A percentile compares a stretch with the other conserved stretches of the same genome.
Conservation (phyloP, 2,888 invertebrate species). For the Caenorhabditis sp. region DNA sequence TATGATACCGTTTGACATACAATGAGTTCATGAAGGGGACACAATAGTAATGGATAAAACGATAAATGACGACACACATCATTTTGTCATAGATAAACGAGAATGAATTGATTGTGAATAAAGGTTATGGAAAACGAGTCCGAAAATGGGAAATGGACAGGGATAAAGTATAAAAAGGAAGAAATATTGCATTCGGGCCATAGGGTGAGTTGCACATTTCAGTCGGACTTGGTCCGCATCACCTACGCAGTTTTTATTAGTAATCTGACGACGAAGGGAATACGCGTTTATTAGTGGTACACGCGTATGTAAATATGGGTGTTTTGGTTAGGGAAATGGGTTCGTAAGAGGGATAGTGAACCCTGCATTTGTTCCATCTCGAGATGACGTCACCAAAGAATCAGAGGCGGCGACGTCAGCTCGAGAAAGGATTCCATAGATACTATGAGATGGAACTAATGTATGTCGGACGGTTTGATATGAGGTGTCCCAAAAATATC, state of each 20-base stretch:
- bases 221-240: constrained; percentile 44
- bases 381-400: background rate
- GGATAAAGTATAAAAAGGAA: constrained; percentile 1
- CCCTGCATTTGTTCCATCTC: constrained; percentile 14
- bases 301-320: constrained; percentile 27
- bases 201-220: constrained; percentile 17
- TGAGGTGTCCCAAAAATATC: background rate
- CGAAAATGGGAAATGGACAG: constrained; percentile 6
- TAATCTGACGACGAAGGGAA: constrained; percentile 4
- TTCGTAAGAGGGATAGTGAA: constrained; percentile 1
- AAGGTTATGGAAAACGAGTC: background rate
- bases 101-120: background rate
- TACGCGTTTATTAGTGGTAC: constrained; percentile 52
- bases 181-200: constrained; percentile 46
- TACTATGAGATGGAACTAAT: constrained; percentile 44
- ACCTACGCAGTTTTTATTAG: constrained; percentile 26
- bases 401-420: background rate
- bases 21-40: constrained; percentile 43
- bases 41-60: background rate
- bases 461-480: constrained; percentile 35
- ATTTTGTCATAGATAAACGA: constrained; percentile 28
- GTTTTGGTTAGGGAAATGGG: constrained; percentile 2
- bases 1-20: constrained; percentile 54
- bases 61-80: background rate
- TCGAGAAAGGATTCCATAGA: constrained; percentile 12